phyloP scores from a whole-genome alignment of 2,888 invertebrate genomes.

The Temnothorax unifasciatus region DNA sequence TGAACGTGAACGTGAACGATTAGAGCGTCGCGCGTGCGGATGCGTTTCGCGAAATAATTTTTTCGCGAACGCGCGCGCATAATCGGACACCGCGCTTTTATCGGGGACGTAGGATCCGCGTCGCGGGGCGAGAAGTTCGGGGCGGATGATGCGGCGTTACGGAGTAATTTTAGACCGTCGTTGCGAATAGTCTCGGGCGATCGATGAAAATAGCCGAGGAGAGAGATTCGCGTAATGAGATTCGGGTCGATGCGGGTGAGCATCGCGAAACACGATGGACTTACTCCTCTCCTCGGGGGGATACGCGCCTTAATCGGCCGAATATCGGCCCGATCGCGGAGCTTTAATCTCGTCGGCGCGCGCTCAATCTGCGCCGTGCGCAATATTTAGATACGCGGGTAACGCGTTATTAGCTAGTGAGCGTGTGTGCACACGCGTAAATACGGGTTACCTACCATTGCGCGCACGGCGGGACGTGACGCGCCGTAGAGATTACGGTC shows the following conservation, averaged over 20 bases:
- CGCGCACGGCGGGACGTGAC: slow-evolving; percentile 1
- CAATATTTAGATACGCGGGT: slow-evolving; percentile 11
- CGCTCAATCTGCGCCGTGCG: background rate
- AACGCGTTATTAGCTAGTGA: slow-evolving; percentile 6
- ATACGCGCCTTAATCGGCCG: background rate
- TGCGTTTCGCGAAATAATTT: background rate
- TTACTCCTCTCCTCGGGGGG: background rate
- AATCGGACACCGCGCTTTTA: background rate
- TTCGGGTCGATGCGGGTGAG: slow-evolving; percentile 8
- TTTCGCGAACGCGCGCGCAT: slow-evolving; percentile 5
- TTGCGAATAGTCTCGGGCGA: background rate
- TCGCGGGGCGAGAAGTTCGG: background rate
- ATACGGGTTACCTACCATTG: slow-evolving; percentile 20
- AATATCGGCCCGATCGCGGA: background rate
- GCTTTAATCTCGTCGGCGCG: background rate
- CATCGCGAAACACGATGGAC: background rate
- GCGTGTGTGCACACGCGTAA: background rate
- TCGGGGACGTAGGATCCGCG: slow-evolving; percentile 1
- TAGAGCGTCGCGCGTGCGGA: background rate
- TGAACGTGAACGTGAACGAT: slow-evolving; percentile 2
- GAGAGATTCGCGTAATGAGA: background rate
- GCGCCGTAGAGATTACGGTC: slow-evolving; percentile 12
- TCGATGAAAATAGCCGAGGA: slow-evolving; percentile 34
- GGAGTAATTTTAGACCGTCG: background rate
- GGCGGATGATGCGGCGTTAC: background rate